These are phyloP conservation scores for Aphrophora alni DNA, from an alignment of 2,888 invertebrate species.

Conservation along the genomic window DNA sequence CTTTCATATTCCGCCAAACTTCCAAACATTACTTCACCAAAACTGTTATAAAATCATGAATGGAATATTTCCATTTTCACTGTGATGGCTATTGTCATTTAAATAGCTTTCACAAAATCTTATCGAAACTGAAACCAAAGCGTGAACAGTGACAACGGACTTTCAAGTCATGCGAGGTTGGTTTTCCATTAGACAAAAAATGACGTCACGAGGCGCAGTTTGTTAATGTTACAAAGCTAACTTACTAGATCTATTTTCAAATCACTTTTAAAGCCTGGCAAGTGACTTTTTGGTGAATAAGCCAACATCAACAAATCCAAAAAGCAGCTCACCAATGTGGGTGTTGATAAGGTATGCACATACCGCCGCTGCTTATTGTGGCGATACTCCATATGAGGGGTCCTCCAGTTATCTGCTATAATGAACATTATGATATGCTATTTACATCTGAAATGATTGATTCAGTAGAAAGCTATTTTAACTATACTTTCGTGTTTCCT, in stretches of 20 bases:
- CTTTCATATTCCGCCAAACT: too few species aligned
- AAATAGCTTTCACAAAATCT: too few species aligned
- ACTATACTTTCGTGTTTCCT: background rate
- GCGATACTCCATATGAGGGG: constrained; percentile 31
- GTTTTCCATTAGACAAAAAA: too few species aligned
- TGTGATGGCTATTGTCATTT: too few species aligned
- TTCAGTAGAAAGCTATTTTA: background rate
- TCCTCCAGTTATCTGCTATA: constrained; percentile 29
- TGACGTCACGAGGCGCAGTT: too few species aligned
- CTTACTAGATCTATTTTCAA: background rate
- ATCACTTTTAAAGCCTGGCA: constrained; percentile 31
- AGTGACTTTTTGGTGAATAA: constrained; percentile 30
- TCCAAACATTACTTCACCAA: too few species aligned
- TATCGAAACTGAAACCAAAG: too few species aligned
- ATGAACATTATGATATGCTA: background rate
- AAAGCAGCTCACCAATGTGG: constrained; percentile 26
- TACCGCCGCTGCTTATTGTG: constrained; percentile 21
- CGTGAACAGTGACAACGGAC: too few species aligned
- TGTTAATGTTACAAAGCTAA: background rate
- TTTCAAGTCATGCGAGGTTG: background rate
- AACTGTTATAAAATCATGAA: too few species aligned
- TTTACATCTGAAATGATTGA: background rate
- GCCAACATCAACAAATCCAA: constrained; percentile 16
- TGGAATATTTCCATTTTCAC: too few species aligned
- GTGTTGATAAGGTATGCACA: constrained; percentile 12